Percentiles rank a stretch among this genome's conserved stretches.
These are phyloP conservation scores for Umimayanthus kanabou DNA, from an alignment of 92 coral and sea anemone genomes.

Conservation along the genomic window DNA sequence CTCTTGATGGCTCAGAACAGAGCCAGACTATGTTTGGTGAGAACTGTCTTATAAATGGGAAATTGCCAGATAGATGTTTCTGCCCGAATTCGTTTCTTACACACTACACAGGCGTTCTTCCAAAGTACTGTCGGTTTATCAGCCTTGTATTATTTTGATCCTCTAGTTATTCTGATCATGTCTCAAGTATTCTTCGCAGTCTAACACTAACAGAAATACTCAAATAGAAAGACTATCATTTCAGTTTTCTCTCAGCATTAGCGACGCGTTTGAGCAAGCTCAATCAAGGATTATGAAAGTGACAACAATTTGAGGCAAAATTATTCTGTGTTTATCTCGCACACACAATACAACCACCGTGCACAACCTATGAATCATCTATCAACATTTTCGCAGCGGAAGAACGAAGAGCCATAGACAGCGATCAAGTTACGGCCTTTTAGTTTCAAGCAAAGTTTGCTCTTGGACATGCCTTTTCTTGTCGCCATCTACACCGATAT, in stretches of 20 bases:
- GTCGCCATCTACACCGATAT: too few relatives aligned
- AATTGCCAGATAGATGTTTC: not conserved
- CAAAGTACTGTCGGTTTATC: too few relatives aligned
- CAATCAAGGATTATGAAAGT: not conserved
- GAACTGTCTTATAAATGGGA: not conserved
- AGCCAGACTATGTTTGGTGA: not conserved
- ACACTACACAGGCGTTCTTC: not conserved
- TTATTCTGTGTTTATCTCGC: not conserved
- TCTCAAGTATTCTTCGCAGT: too few relatives aligned
- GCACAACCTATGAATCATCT: not conserved
- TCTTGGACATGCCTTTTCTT: too few relatives aligned
- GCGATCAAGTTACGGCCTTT: not conserved
- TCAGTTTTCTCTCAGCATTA: not conserved
- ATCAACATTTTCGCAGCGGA: not conserved
- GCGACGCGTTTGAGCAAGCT: not conserved
- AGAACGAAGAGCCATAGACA: not conserved
- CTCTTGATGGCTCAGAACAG: not conserved
- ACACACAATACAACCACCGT: not conserved
- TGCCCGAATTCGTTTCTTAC: not conserved
- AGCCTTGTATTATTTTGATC: too few relatives aligned
- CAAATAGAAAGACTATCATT: too few relatives aligned
- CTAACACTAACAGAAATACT: not conserved
- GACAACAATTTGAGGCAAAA: not conserved
- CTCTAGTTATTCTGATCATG: too few relatives aligned
- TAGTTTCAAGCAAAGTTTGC: too few relatives aligned